A percentile compares a stretch with the other conserved stretches of the same genome.
phyloP scores from a whole-genome alignment of 2,888 invertebrate genomes.

The Lomographa bimaculata region DNA sequence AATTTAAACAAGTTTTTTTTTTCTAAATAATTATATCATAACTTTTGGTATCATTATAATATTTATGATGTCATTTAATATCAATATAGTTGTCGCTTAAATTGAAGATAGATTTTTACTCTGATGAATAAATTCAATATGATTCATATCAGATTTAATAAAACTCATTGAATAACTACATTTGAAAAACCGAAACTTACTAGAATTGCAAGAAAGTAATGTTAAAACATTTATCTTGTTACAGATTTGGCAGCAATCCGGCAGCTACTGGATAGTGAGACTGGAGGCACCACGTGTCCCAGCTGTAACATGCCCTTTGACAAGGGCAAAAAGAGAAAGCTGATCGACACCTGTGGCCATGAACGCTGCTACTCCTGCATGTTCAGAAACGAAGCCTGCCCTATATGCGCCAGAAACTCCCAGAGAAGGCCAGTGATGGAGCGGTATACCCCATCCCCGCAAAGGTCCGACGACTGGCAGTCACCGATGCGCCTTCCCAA shows the following conservation, averaged over 20 bases:
- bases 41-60: too few species aligned
- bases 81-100: too few species aligned
- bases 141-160: too few species aligned
- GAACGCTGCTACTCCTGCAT: constrained; percentile 97
- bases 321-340: constrained; percentile 96
- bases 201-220: neutral
- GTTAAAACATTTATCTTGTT: constrained; percentile 56
- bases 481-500: constrained; percentile 84
- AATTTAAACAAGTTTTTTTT: too few species aligned
- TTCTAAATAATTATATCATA: too few species aligned
- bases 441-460: constrained; percentile 73
- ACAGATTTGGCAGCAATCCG: constrained; percentile 93
- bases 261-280: constrained; percentile 90
- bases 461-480: constrained; percentile 76
- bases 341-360: constrained; percentile 98
- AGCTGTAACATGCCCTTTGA: constrained; percentile 97
- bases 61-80: too few species aligned
- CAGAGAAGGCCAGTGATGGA: constrained; percentile 73
- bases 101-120: too few species aligned
- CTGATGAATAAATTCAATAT: too few species aligned
- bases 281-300: constrained; percentile 88
- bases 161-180: too few species aligned
- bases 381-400: constrained; percentile 96
- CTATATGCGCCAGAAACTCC: constrained; percentile 87
- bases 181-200: too few species aligned